These are phyloP conservation scores for Spatulosminthurus flaviceps DNA, from an alignment of 2,888 invertebrate genomes.

Conservation along the genomic window DNA sequence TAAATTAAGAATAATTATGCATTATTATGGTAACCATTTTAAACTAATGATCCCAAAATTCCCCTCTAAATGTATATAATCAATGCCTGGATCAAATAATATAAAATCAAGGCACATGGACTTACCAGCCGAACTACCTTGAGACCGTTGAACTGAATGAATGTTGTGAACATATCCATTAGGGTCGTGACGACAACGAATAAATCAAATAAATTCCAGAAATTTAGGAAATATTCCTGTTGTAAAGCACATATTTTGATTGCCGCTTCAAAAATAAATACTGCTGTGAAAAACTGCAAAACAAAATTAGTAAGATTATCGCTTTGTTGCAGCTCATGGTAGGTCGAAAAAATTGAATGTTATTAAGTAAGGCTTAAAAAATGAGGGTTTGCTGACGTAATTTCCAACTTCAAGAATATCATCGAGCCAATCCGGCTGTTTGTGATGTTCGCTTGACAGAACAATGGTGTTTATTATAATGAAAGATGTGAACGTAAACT, in stretches of 20 bases:
- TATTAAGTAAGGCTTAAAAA: too few relatives aligned
- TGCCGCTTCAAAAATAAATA: conserved; percentile 93
- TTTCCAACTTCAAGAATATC: conserved; percentile 85
- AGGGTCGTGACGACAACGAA: conserved; percentile 92
- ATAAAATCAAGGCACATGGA: neutral
- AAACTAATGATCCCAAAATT: too few relatives aligned
- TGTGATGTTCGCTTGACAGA: conserved; percentile 92
- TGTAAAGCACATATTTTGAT: conserved; percentile 91
- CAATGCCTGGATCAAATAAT: too few relatives aligned
- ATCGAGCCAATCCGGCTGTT: conserved; percentile 84
- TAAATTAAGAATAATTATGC: conserved; percentile 65
- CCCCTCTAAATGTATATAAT: too few relatives aligned
- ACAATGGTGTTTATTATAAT: conserved; percentile 94
- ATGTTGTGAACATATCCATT: conserved; percentile 74
- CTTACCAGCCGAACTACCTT: too few relatives aligned
- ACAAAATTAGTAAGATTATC: conserved; percentile 16
- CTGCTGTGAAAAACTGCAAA: conserved; percentile 87
- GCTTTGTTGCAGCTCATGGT: too few relatives aligned
- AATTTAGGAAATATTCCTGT: conserved; percentile 91
- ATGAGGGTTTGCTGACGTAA: conserved; percentile 72
- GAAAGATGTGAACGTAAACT: conserved; percentile 91
- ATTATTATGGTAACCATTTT: too few relatives aligned
- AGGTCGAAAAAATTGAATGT: neutral
- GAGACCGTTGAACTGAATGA: conserved; percentile 76
- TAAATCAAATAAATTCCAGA: conserved; percentile 96